Conservation (phyloP, 2,888 invertebrate species). For the Entomobrya multifasciata region DNA sequence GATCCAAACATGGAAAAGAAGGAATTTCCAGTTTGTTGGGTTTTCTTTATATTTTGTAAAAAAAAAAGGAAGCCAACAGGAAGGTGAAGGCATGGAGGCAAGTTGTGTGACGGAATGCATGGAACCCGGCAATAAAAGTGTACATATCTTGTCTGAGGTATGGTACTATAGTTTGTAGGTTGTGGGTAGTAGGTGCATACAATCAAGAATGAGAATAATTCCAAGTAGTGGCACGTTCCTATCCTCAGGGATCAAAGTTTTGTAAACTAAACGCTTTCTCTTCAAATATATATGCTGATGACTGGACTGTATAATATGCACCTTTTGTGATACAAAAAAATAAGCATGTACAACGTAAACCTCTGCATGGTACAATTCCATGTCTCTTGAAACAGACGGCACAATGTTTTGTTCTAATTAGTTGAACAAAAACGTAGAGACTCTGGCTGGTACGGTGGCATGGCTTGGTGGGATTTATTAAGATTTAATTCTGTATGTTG, state of each 20-base stretch:
- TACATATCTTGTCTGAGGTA: conserved; percentile 6
- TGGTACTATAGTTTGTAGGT: neutral
- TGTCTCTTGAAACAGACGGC: neutral
- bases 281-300: neutral
- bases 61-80: too few species aligned
- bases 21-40: too few species aligned
- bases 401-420: conserved; percentile 66
- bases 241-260: conserved; percentile 65
- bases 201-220: conserved; percentile 62
- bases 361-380: neutral
- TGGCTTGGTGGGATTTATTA: conserved; percentile 48
- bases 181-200: neutral
- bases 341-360: neutral
- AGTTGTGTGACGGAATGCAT: too few species aligned
- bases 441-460: neutral
- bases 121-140: neutral
- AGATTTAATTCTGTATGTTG: conserved; percentile 57
- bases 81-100: too few species aligned
- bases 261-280: conserved; percentile 60
- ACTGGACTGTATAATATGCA: too few species aligned
- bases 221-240: conserved; percentile 64
- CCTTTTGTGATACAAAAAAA: too few species aligned
- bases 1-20: too few species aligned
- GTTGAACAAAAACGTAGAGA: conserved; percentile 33
- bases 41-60: too few species aligned